Conservation (phyloP, 2,797 vertebrate genomes). For the Pterois miles region DNA sequence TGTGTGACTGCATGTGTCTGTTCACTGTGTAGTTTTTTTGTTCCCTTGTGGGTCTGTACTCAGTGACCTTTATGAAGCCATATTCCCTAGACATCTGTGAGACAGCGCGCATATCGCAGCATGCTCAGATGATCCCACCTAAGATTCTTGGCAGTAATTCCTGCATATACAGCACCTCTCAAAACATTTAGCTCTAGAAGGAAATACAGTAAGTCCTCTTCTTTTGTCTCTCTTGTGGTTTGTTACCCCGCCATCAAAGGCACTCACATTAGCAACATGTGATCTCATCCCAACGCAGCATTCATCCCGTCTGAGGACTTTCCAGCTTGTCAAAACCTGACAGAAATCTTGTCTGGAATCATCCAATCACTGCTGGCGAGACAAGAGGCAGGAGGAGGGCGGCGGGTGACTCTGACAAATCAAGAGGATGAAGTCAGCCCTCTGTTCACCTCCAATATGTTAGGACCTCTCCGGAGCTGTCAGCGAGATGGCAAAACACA, state of each 20-base stretch:
- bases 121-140: conserved; percentile 17
- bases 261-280: conserved; percentile 20
- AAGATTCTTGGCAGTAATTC: conserved; percentile 37
- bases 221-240: conserved; percentile 56
- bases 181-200: conserved; percentile 34
- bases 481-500: conserved; percentile 57
- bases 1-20: conserved; percentile 58
- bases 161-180: conserved; percentile 15
- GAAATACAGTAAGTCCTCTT: conserved; percentile 26
- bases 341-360: conserved; percentile 42
- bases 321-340: conserved; percentile 74
- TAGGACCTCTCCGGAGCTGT: conserved; percentile 58
- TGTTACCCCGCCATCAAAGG: conserved; percentile 48
- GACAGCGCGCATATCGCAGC: conserved; percentile 11
- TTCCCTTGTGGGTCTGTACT: conserved; percentile 53
- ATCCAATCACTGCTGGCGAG: conserved; percentile 39
- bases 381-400: conserved; percentile 15
- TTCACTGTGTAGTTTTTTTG: conserved; percentile 32
- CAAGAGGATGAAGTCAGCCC: conserved; percentile 71
- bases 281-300: conserved; percentile 57
- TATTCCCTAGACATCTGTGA: conserved; percentile 45
- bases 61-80: conserved; percentile 58
- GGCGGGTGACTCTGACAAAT: conserved; percentile 53
- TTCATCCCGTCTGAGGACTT: conserved; percentile 48
- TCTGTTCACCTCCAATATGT: conserved; percentile 47